phyloP scores from a whole-genome alignment of 2,113 vertebrate species.

The Gila orcuttii region DNA sequence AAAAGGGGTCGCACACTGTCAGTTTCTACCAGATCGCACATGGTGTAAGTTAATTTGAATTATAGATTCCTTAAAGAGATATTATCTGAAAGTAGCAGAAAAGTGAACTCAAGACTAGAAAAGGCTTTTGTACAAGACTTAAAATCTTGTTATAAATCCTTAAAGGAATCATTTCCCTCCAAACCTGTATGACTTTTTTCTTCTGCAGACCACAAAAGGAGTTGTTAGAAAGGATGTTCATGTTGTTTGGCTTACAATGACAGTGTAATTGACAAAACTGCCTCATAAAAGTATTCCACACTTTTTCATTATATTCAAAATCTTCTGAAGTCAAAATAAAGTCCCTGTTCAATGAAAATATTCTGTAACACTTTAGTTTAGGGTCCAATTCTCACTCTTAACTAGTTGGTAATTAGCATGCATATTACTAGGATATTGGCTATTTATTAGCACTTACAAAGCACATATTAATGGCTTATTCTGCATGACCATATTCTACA shows the following conservation, averaged over 20 bases:
- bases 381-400: too few relatives aligned
- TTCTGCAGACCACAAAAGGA: not conserved
- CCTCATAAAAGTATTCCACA: not conserved
- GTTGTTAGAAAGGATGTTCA: not conserved
- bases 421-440: too few relatives aligned
- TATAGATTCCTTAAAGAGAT: conserved; percentile 15
- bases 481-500: too few relatives aligned
- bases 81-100: conserved; percentile 24
- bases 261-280: not conserved
- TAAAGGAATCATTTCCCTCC: not conserved
- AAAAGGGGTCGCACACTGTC: conserved; percentile 19
- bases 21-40: not conserved
- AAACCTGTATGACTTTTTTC: not conserved
- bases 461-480: too few relatives aligned
- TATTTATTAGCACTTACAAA: too few relatives aligned
- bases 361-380: too few relatives aligned
- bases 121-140: conserved; percentile 2
- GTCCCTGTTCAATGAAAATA: not conserved
- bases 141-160: conserved; percentile 1
- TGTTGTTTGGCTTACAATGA: not conserved
- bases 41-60: conserved; percentile 17
- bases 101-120: conserved; percentile 9
- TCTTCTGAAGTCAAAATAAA: not conserved
- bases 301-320: not conserved
- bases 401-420: too few relatives aligned